Conservation (phyloP, 2,888 invertebrate genomes). For the Charanyca ferruginea region DNA sequence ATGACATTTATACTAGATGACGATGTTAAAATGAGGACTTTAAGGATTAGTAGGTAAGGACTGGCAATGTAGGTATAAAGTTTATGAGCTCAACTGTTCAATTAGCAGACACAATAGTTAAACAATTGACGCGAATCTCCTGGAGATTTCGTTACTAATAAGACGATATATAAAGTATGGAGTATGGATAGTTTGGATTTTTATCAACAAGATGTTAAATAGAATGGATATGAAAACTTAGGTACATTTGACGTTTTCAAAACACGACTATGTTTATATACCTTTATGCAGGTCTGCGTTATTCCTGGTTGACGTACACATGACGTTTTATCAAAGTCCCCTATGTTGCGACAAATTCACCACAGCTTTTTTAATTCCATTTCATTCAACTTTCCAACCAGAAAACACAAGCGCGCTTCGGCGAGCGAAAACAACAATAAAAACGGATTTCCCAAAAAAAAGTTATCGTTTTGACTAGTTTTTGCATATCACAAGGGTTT, state of each 20-base stretch:
- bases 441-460: constrained; percentile 29
- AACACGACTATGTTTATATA: not conserved
- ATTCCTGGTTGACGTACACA: constrained; percentile 9
- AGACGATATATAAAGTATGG: too few relatives aligned
- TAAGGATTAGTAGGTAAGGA: too few relatives aligned
- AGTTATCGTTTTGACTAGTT: constrained; percentile 22
- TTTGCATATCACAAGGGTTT: constrained; percentile 3
- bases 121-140: too few relatives aligned
- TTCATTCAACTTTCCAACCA: constrained; percentile 24
- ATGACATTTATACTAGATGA: too few relatives aligned
- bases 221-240: too few relatives aligned
- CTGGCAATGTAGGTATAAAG: too few relatives aligned
- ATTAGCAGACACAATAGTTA: too few relatives aligned
- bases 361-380: constrained; percentile 34
- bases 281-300: not conserved
- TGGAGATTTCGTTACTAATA: too few relatives aligned
- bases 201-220: too few relatives aligned
- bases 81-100: too few relatives aligned
- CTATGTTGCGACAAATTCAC: constrained; percentile 31
- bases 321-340: constrained; percentile 28
- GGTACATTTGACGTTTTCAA: not conserved
- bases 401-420: constrained; percentile 9
- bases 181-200: too few relatives aligned
- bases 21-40: too few relatives aligned
- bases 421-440: constrained; percentile 18